Evolutionary conservation across 2,113 vertebrate species (phyloP), one percentile per base, ranked within the genome.

Genomic region (Caloenas nicobarica): DNA sequence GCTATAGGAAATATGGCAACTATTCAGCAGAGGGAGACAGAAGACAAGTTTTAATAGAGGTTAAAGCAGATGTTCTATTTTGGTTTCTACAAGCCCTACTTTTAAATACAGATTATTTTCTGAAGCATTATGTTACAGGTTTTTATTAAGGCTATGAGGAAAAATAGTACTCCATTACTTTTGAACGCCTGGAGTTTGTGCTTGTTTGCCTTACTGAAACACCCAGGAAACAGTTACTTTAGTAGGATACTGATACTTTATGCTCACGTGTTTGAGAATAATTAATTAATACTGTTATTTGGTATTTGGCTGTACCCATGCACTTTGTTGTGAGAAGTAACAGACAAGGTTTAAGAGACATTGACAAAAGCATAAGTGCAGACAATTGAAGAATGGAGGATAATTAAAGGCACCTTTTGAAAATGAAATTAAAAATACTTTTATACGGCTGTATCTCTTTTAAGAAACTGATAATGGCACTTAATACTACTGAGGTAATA

Each of bases 331-430:
- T 19, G 23, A 57, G 36, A 48, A 18, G 38, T 60, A 56, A 66
- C 54, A 16, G 28, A 57, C 26, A 78, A 34, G 44, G 69, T 36
- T 38, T 40, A 72, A 83, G n/a, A 50, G 33, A 44, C 7, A 50
- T 21, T 8, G 13, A 26, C 40, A 53, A 71, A 89, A n/a, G 1
- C 2, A 0, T 28, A 44, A 68, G 5, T 48, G 23, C 21, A 69
- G 34, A 73, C 40, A 57, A 34, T 50, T 23, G 22, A 10, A 50
- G 22, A 50, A 50, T 50, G 48, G 48, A 50, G 19, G 54, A 60
- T 16, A 46, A 46, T 13, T 57, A 13, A 57, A 58, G 36, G 19
- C 10, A 64, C 0, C 11, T 60, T 83, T 38, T 44, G 14, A 83
- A 88, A 92, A 12, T 65, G 29, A 85, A 83, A 65, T 86, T 58